Evolutionary conservation across 2,113 vertebrate species (phyloP).

Genomic region (Crotophaga sulcirostris): DNA sequence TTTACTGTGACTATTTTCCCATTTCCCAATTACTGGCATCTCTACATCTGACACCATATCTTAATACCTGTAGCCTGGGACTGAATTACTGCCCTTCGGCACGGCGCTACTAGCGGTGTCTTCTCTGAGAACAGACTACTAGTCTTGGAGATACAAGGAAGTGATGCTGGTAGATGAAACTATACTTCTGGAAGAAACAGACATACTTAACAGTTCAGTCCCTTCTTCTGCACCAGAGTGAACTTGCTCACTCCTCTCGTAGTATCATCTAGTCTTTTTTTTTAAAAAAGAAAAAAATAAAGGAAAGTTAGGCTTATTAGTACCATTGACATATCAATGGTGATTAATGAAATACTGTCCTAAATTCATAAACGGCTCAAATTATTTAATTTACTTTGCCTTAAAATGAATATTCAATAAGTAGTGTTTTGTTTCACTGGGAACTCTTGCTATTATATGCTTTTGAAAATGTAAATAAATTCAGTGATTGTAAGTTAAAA

Average conservation of each 20-base stretch:
- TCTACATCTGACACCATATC: neutral
- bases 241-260: neutral
- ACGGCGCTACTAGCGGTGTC: neutral
- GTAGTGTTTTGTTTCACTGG: neutral
- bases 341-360: neutral
- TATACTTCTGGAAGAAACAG: neutral
- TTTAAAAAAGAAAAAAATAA: constrained; percentile 23
- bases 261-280: neutral
- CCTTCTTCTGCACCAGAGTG: neutral
- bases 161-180: neutral
- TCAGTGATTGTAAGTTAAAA: neutral
- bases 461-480: constrained; percentile 18
- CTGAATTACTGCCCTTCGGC: neutral
- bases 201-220: neutral
- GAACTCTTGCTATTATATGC: neutral
- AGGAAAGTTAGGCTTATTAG: neutral
- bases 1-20: neutral
- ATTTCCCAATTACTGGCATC: neutral
- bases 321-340: neutral
- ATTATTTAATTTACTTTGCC: neutral
- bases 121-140: neutral
- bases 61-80: neutral
- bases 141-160: neutral
- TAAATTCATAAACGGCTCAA: neutral
- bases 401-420: constrained; percentile 24